Evolutionary conservation across 2,888 invertebrate genomes (phyloP).

Genomic region (Standfussiana lucernea): DNA sequence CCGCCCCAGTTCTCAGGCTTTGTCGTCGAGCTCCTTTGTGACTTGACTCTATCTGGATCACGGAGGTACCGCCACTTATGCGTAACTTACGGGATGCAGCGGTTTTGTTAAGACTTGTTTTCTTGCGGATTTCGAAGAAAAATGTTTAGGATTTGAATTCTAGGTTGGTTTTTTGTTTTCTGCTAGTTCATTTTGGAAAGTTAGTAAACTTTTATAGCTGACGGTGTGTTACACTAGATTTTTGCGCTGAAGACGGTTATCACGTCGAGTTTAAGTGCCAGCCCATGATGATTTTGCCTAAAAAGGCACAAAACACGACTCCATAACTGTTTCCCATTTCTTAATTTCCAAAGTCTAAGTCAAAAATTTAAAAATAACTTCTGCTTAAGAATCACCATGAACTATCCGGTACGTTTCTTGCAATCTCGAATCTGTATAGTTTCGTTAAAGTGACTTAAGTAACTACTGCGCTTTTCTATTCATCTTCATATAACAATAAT

Average conservation of each 20-base stretch:
- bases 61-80: conserved; percentile 69
- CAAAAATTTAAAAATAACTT: neutral
- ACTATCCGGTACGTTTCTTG: neutral
- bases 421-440: neutral
- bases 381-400: neutral
- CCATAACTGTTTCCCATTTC: neutral
- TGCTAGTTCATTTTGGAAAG: neutral
- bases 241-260: no score
- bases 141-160: neutral
- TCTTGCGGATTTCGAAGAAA: conserved; percentile 18
- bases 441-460: neutral
- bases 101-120: conserved; percentile 48
- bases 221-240: neutral
- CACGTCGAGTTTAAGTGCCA: neutral
- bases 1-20: conserved; percentile 82
- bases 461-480: neutral
- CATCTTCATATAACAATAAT: neutral
- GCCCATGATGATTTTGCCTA: no score
- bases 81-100: conserved; percentile 52
- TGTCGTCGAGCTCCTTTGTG: conserved; percentile 76
- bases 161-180: neutral
- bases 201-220: fast-evolving
- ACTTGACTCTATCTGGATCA: conserved; percentile 78
- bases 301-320: neutral
- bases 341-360: no score